Conservation (phyloP, 2,797 vertebrate species). For the Astyanax mexicanus region DNA sequence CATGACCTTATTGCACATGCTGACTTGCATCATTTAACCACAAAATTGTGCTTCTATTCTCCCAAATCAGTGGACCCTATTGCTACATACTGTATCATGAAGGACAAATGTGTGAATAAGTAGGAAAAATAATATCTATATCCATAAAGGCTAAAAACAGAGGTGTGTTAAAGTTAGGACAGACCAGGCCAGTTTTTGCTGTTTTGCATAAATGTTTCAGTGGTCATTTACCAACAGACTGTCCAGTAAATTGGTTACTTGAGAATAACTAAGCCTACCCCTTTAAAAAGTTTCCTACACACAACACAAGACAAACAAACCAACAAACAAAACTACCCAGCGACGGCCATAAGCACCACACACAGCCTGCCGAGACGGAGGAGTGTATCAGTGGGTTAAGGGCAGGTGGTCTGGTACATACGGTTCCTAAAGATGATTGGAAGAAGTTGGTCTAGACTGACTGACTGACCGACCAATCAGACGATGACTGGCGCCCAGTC, state of each 20-base stretch:
- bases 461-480: constrained; percentile 57
- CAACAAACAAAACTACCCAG: not conserved
- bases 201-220: not conserved
- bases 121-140: not conserved
- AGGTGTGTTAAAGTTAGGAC: not conserved
- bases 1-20: not conserved
- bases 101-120: not conserved
- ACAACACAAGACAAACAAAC: not conserved
- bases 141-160: not conserved
- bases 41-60: not conserved
- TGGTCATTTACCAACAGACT: not conserved
- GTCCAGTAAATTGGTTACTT: not conserved
- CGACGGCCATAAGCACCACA: constrained; percentile 19
- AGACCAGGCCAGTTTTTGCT: not conserved
- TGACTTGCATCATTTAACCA: not conserved
- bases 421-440: constrained; percentile 54
- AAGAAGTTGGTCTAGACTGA: constrained; percentile 45
- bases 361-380: constrained; percentile 13
- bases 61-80: not conserved
- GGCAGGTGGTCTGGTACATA: constrained; percentile 20
- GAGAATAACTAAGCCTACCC: constrained; percentile 6
- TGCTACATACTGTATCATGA: not conserved
- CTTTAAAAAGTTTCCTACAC: constrained; percentile 1
- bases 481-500: constrained; percentile 78
- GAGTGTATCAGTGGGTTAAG: constrained; percentile 56